Base-by-base conservation (phyloP, 2,797 vertebrate species). In the Coreius guichenoti region DNA sequence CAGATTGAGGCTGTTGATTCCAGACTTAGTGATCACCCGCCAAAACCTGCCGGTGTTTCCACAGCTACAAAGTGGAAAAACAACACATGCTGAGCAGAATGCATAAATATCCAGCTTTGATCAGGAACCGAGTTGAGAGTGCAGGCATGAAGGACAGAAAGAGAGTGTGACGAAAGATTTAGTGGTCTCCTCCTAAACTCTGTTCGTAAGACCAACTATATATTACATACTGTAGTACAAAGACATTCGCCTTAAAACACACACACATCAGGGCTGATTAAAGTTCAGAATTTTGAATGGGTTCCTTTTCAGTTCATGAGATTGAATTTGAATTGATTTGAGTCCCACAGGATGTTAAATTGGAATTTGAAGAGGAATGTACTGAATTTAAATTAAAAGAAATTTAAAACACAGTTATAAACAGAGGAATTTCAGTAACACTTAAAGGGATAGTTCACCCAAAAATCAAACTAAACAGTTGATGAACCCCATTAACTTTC, bases 41-140 rank as follows among this genome's bases (percentile, higher is more conserved):
- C 47, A 83, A 31, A 56, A 77, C 58, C 82, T 68, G 61, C 61
- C 4, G 9, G 82, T 61, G 13, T 69, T 77, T 77, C 49, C 74
- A 84, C 47, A 78, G 82, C 74, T 84, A 78, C 49, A 70, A 78
- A 77, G 73, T 77, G 82, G 31, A 58, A 78, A 84, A 84, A 84
- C 63, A 84, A 84, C 63, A 43, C 74, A 84, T 78, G 74, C 65
- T 69, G 65, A 70, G 75, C 82, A 78, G 61, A 78, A 83, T 83
- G 73, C 58, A 83, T 76, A 75, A 78, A 84, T 77, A 77, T 58
- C 19, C 74, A 19, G 36, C 82, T 84, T 84, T 84, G 73, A 84
- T 84, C 82, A 45, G 31, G 47, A 75, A 75, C 8, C 5, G 13
- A 49, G 70, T 75, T 33, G 39, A 75, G 56, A 33, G n/a, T 12